Base-by-base conservation (phyloP, 2,888 invertebrate genomes). In the Scaeva pyrastri region DNA sequence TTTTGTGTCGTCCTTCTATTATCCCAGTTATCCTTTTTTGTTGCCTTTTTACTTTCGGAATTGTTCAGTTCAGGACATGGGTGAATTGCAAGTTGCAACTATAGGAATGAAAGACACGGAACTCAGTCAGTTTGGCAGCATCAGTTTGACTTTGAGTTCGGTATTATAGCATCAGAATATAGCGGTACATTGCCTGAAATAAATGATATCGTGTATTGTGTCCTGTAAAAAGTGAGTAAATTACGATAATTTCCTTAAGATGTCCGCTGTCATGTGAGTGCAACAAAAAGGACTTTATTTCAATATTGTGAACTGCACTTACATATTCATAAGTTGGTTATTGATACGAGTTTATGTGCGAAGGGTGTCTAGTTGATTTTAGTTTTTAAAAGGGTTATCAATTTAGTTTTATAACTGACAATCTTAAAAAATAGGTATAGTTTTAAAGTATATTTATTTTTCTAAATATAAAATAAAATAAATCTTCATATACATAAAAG, bases 111-210 rank as follows among this genome's bases (percentile, higher is more conserved):
- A 39, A 55, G 66, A 66, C 39, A 62, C 62, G 36, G 62, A 78
- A 78, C 68, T 60, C 62, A 76, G 76, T 83, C 70, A 83, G 83
- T 62, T 78, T 70, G 77, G 77, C 68, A 74, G 12, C 36, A 55
- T 16, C 5, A 43, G 31, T 31, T 31, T n/a, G n/a, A n/a, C n/a
- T n/a, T 31, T 31, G 31, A 31, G 31, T 31, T 43, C 12, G 5
- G 43, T 5, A n/a, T 43, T 14, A 43, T 43, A 43, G 43, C 8
- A 41, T n/a, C 14, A 43, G n/a, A 43, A 23, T 6, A 14, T 21
- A 7, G 19, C 5, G 11, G 5, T 11, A 41, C 50, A 60, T 56
- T 50, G 48, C n/a, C 45, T 60, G 55, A 62, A 80, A 75, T 81
- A 64, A 81, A 70, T 80, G 50, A 68, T 56, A 60, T 50, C 3